These are phyloP conservation scores for Patiria pectinifera DNA, from an alignment of 53 echinoderm and acorn worm species.

Conservation along the genomic window DNA sequence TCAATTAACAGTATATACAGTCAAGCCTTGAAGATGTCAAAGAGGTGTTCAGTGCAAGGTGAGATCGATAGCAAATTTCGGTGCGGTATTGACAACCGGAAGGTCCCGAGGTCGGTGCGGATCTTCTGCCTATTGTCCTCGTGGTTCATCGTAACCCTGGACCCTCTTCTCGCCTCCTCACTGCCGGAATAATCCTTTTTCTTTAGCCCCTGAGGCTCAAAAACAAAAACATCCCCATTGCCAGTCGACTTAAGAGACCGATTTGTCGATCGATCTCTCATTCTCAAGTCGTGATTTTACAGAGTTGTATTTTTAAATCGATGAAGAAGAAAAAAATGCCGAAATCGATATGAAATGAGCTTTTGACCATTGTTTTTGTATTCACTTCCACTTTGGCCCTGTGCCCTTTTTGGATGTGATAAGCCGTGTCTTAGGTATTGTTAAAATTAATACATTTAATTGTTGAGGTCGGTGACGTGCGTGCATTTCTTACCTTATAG, in stretches of 20 bases:
- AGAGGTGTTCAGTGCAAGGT: not conserved
- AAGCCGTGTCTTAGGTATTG: no score
- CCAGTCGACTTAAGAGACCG: not conserved
- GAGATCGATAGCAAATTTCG: not conserved
- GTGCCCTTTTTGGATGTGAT: not conserved
- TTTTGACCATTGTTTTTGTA: not conserved
- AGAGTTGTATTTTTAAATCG: not conserved
- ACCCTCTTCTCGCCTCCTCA: not conserved
- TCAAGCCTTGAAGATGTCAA: not conserved
- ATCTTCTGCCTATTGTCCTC: slow-evolving; percentile 13
- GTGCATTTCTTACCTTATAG: not conserved
- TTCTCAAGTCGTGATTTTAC: not conserved
- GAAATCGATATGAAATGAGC: not conserved
- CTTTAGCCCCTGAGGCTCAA: not conserved
- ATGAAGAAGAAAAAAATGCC: no score
- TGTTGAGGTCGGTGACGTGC: not conserved
- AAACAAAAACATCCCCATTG: not conserved
- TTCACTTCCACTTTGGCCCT: not conserved
- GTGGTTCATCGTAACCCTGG: not conserved
- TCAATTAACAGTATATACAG: not conserved
- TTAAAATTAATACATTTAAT: not conserved
- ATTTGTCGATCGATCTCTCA: not conserved
- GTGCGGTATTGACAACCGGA: not conserved
- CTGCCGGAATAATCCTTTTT: not conserved
- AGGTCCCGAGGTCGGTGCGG: not conserved